Evolutionary conservation across 2,888 invertebrate genomes (phyloP).

Genomic region (Lampropteryx suffumata): DNA sequence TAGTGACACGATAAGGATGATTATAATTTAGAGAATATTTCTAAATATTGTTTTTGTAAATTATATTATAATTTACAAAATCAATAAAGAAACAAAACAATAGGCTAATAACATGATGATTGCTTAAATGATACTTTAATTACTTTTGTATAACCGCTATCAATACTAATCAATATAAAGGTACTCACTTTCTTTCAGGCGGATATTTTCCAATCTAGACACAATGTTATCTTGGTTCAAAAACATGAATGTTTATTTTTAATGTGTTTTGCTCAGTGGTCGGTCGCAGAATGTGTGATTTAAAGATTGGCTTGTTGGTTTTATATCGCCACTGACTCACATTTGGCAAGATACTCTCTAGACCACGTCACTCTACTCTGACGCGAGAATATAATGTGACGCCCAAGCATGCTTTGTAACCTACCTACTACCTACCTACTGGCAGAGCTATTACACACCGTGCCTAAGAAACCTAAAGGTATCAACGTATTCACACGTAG

Average conservation of each 20-base stretch:
- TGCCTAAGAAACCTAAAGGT: not conserved
- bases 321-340: slow-evolving; percentile 73
- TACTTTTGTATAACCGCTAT: too few relatives aligned
- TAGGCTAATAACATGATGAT: not conserved
- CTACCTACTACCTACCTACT: not conserved
- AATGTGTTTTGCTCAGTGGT: slow-evolving; percentile 41
- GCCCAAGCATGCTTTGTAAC: slow-evolving; percentile 40
- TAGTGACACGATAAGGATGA: too few relatives aligned
- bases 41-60: too few relatives aligned
- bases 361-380: slow-evolving; percentile 64
- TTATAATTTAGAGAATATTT: too few relatives aligned
- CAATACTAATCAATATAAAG: not conserved
- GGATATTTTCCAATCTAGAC: slow-evolving; percentile 63
- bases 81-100: not conserved
- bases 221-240: slow-evolving; percentile 65
- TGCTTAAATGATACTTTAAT: too few relatives aligned
- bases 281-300: slow-evolving; percentile 58
- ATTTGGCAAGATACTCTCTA: slow-evolving; percentile 68
- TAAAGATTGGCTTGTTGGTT: slow-evolving; percentile 51
- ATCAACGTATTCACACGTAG: slow-evolving; percentile 5
- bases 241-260: slow-evolving; percentile 60
- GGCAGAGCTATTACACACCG: too few relatives aligned
- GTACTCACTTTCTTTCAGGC: slow-evolving; percentile 64
- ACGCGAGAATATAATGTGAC: slow-evolving; percentile 58
- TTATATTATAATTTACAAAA: too few relatives aligned